These are phyloP conservation scores for Drosophila sturtevanti DNA, from an alignment of 1,140 invertebrate species.

Conservation along the genomic window DNA sequence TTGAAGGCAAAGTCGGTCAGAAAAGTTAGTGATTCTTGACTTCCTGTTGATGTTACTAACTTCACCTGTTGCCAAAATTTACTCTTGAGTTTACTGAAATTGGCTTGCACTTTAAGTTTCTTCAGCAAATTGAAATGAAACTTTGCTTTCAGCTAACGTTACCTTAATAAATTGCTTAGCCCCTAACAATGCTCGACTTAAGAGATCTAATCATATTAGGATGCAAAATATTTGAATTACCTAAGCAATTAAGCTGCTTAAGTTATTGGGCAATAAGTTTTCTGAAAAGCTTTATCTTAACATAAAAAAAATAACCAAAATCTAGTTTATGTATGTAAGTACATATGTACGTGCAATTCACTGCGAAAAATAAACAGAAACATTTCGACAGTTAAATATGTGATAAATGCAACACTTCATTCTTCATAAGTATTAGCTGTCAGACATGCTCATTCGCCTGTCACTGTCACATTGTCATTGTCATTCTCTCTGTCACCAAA, in stretches of 20 bases:
- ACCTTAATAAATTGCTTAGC: not conserved
- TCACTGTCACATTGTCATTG: not conserved
- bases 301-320: no score
- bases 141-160: not conserved
- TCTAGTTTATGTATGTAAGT: not conserved
- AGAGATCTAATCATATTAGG: not conserved
- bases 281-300: not conserved
- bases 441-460: slow-evolving; percentile 4
- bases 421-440: slow-evolving; percentile 8
- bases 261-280: not conserved
- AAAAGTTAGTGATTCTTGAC: not conserved
- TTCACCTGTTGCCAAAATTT: not conserved
- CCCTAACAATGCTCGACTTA: not conserved
- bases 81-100: not conserved
- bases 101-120: not conserved
- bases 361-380: not conserved
- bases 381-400: slow-evolving; percentile 8
- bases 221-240: not conserved
- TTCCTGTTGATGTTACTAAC: not conserved
- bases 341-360: not conserved
- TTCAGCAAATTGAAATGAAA: not conserved
- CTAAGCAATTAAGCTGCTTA: not conserved
- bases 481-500: not conserved
- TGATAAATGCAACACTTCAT: slow-evolving; percentile 6
- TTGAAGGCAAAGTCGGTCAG: not conserved